A percentile compares a stretch with the other conserved stretches of the same genome.
Evolutionary conservation across 2,888 invertebrate species (phyloP).

Genomic region (Dolichopus griseipennis): DNA sequence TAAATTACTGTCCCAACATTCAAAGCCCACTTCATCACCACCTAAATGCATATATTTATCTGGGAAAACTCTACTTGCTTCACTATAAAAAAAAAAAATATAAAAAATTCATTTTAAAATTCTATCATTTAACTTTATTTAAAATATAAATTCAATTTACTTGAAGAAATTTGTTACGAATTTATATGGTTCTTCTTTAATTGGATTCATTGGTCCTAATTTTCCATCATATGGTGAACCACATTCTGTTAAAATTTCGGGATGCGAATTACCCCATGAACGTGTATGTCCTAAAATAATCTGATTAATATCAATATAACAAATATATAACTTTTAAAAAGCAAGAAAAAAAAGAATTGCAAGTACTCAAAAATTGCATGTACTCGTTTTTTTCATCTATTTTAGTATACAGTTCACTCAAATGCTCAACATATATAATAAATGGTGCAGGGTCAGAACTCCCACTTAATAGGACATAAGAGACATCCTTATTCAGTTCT

Average conservation of each 20-base stretch:
- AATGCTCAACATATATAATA: no score
- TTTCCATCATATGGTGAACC: conserved; percentile 48
- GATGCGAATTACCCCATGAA: conserved; percentile 74
- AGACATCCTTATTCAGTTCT: background rate
- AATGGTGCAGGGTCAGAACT: background rate
- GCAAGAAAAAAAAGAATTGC: no score
- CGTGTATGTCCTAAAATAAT: conserved; percentile 61
- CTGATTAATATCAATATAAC: background rate
- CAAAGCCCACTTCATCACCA: conserved; percentile 80
- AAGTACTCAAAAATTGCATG: no score
- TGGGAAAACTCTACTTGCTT: conserved; percentile 58
- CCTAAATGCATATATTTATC: conserved; percentile 84
- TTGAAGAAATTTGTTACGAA: conserved; percentile 58
- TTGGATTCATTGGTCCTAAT: conserved; percentile 75
- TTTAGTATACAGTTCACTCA: no score
- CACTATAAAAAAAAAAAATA: conserved; percentile 24
- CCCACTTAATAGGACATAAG: background rate
- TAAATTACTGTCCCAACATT: conserved; percentile 70
- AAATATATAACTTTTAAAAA: no score
- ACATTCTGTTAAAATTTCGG: conserved; percentile 66
- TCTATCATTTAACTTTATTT: background rate
- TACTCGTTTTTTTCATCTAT: no score
- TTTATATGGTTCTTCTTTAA: conserved; percentile 52
- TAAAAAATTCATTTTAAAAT: no score
- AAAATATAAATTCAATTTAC: conserved; percentile 48